phyloP scores from a whole-genome alignment of 2,113 vertebrate genomes.

The Cavia aperea region DNA sequence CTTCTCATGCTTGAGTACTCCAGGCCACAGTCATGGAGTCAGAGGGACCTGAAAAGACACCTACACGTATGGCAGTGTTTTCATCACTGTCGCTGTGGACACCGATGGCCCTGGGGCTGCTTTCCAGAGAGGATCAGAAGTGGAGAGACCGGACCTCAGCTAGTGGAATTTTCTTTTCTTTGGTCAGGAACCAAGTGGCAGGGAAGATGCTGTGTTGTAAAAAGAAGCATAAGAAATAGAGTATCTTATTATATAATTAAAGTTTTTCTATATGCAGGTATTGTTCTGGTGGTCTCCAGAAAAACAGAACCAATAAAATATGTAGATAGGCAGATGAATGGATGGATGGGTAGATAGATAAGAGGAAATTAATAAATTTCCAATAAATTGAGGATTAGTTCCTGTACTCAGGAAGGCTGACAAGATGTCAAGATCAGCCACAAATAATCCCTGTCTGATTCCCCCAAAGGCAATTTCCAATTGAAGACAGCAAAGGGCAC shows the following conservation, averaged over 20 bases:
- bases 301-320: background rate
- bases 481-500: accelerated
- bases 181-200: background rate
- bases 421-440: background rate
- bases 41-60: background rate
- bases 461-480: background rate
- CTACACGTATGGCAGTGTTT: background rate
- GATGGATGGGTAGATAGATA: background rate
- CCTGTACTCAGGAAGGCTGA: background rate
- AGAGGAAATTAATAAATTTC: background rate
- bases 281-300: background rate
- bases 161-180: no score
- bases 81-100: background rate
- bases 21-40: background rate
- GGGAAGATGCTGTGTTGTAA: background rate
- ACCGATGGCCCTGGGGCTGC: background rate
- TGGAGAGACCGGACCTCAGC: background rate
- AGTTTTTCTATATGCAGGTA: background rate
- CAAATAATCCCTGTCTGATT: background rate
- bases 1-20: background rate
- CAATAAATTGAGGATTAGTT: background rate
- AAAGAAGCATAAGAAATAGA: background rate
- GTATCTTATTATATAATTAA: background rate
- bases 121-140: background rate
- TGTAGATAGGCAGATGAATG: background rate